A percentile compares a stretch with the other conserved stretches of the same genome.
phyloP scores from a whole-genome alignment of 2,113 vertebrate genomes.

The Piaya cayana region DNA sequence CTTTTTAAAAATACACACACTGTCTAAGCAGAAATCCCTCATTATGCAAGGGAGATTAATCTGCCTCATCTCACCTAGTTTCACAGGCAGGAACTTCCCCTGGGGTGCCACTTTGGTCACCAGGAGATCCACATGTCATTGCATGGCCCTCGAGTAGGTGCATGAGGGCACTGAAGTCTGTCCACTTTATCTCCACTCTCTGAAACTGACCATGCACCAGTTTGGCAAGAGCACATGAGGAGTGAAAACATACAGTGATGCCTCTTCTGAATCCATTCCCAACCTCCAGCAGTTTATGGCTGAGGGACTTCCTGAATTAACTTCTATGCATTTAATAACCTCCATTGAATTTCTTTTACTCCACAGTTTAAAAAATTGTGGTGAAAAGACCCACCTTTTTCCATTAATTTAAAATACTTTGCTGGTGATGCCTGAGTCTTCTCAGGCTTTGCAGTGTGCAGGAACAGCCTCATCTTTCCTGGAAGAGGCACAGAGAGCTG shows the following conservation, averaged over 20 bases:
- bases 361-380: background rate
- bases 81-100: background rate
- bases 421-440: background rate
- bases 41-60: fast-evolving
- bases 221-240: background rate
- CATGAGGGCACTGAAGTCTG: background rate
- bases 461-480: background rate
- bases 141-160: fast-evolving
- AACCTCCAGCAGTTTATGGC: background rate
- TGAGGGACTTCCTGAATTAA: background rate
- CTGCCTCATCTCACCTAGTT: background rate
- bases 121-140: background rate
- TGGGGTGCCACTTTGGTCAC: fast-evolving
- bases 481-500: background rate
- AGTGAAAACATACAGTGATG: fast-evolving
- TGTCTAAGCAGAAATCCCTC: background rate
- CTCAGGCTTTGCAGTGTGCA: background rate
- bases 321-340: background rate
- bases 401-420: background rate
- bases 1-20: background rate
- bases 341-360: background rate
- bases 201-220: background rate
- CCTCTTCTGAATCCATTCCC: background rate
- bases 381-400: background rate
- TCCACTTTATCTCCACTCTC: fast-evolving